These are phyloP conservation scores for Xenentodon cancila DNA, from an alignment of 2,797 vertebrate species.

Conservation along the genomic window DNA sequence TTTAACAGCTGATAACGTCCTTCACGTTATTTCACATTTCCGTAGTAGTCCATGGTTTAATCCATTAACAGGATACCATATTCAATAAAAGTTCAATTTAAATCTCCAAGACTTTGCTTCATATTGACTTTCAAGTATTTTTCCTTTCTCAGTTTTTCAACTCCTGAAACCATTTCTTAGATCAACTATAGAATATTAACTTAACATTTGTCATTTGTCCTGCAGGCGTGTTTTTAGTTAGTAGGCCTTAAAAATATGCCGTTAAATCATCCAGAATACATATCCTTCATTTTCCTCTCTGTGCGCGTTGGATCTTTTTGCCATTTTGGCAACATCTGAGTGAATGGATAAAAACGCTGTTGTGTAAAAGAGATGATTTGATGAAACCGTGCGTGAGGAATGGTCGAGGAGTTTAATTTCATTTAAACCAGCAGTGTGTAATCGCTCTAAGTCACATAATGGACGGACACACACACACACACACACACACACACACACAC, in stretches of 20 bases:
- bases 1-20: no score
- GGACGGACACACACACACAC: slow-evolving; percentile 33
- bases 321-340: slow-evolving; percentile 16
- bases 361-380: slow-evolving; percentile 58
- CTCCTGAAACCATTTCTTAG: no score
- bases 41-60: no score
- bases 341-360: slow-evolving; percentile 25
- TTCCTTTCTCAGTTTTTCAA: no score
- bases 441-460: slow-evolving; percentile 66
- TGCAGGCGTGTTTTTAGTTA: background rate
- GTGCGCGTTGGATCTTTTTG: background rate
- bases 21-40: no score
- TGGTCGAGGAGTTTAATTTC: slow-evolving; percentile 57
- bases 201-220: no score
- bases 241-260: background rate
- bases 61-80: no score
- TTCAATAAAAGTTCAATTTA: no score
- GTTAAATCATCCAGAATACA: background rate
- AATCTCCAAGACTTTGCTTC: no score
- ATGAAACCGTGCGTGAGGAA: slow-evolving; percentile 26
- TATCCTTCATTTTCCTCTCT: background rate
- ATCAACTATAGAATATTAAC: no score
- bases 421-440: slow-evolving; percentile 60
- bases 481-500: slow-evolving; percentile 1
- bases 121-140: no score